These are phyloP conservation scores for Temnopleurus reevesii DNA, from an alignment of 53 echinoderm and acorn worm species.

Conservation along the genomic window DNA sequence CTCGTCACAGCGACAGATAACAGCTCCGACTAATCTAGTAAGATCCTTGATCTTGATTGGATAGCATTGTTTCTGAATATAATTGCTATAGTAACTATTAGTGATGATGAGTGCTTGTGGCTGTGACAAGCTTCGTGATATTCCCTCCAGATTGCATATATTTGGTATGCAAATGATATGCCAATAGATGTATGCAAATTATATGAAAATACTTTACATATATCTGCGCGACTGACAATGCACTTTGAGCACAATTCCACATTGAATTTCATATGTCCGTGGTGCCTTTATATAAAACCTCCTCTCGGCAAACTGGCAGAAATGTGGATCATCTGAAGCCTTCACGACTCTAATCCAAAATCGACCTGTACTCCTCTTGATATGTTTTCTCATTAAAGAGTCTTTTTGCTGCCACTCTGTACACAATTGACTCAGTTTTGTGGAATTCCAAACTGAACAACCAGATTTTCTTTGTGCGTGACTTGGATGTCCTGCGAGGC, in stretches of 20 bases:
- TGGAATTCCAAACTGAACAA: conserved; percentile 88
- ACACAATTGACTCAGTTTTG: conserved; percentile 54
- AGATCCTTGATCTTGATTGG: no score
- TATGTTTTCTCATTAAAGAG: not conserved
- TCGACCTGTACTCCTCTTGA: not conserved
- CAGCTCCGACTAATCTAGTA: no score
- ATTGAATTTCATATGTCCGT: not conserved
- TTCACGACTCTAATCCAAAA: not conserved
- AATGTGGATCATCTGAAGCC: not conserved
- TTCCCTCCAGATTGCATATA: no score
- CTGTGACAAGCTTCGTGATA: no score
- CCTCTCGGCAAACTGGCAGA: no score
- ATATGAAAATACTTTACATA: no score
- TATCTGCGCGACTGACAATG: not conserved
- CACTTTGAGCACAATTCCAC: not conserved
- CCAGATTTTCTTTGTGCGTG: conserved; percentile 90
- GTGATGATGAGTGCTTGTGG: no score
- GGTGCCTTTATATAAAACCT: not conserved
- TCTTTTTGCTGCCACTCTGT: not conserved
- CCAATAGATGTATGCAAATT: no score
- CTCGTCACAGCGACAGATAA: no score
- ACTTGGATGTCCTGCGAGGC: conserved; percentile 84
- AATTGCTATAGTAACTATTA: no score
- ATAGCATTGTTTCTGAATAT: no score
- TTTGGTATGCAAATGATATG: no score